Evolutionary conservation across 2,797 vertebrate species (phyloP).

Genomic region (Rhabdophis nuchalis): DNA sequence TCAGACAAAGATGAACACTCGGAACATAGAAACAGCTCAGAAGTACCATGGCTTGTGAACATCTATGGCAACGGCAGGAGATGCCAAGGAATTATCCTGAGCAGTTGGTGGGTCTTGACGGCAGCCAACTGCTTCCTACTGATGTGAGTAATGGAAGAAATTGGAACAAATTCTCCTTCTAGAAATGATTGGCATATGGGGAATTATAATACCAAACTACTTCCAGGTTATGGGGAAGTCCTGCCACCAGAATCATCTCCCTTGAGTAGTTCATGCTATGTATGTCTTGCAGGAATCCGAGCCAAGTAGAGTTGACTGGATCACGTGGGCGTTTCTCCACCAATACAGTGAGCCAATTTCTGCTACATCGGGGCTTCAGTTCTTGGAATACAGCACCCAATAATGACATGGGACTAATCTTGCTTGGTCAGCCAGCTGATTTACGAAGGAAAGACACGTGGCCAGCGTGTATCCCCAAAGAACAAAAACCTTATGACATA

Average conservation of each 20-base stretch:
- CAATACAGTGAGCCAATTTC: conserved; percentile 4
- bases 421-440: conserved; percentile 10
- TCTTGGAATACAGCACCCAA: background rate
- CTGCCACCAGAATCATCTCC: too few relatives aligned
- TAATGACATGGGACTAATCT: conserved; percentile 11
- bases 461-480: background rate
- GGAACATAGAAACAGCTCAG: background rate
- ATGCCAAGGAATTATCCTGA: conserved; percentile 35
- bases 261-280: background rate
- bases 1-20: background rate
- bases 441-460: background rate
- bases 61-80: background rate
- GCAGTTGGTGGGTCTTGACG: conserved; percentile 35
- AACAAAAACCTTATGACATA: background rate
- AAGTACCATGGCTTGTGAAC: conserved; percentile 18
- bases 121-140: conserved; percentile 27
- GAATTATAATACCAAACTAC: background rate
- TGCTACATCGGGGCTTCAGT: conserved; percentile 12
- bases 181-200: background rate
- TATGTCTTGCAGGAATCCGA: conserved; percentile 18
- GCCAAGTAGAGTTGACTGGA: background rate
- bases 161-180: background rate
- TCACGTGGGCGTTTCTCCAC: background rate
- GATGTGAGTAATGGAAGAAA: conserved; percentile 29
- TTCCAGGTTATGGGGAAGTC: background rate